These are phyloP conservation scores for Trachurus trachurus DNA, from an alignment of 2,797 vertebrate genomes.

Conservation along the genomic window DNA sequence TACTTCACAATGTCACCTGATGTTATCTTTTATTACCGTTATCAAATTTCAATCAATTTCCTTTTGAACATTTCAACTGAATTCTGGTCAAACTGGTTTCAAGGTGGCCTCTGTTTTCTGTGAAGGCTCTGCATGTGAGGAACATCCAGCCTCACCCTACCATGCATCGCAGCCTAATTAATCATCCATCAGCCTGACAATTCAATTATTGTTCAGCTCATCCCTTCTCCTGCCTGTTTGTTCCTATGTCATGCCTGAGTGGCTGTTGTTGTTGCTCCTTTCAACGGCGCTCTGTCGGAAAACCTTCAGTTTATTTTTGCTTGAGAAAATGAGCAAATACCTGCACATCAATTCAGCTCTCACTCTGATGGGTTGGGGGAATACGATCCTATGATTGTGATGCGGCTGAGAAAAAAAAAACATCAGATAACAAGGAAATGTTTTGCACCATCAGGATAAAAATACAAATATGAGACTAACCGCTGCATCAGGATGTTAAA, in stretches of 20 bases:
- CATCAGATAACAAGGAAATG: conserved; percentile 31
- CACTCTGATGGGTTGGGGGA: conserved; percentile 9
- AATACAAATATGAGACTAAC: conserved; percentile 7
- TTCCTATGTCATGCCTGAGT: conserved; percentile 13
- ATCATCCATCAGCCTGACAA: conserved; percentile 53
- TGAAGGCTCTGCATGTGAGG: neutral
- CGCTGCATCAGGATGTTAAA: neutral
- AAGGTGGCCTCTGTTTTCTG: neutral
- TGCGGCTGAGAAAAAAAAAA: conserved; percentile 4
- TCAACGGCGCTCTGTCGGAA: neutral
- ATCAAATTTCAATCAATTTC: too few species aligned
- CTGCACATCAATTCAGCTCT: conserved; percentile 3
- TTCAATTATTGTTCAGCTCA: conserved; percentile 43
- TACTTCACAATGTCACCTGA: too few species aligned
- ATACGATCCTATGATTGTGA: conserved; percentile 30
- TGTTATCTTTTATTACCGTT: too few species aligned
- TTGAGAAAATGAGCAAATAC: neutral
- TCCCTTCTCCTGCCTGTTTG: neutral
- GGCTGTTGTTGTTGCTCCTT: conserved; percentile 9
- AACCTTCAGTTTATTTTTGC: neutral
- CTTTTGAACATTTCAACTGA: neutral
- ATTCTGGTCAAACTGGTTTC: neutral
- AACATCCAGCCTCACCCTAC: conserved; percentile 3
- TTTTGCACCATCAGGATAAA: neutral
- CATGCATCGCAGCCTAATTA: conserved; percentile 38